Evolutionary conservation across 2,888 invertebrate genomes (phyloP).

Genomic region (Drosophila helvetica): DNA sequence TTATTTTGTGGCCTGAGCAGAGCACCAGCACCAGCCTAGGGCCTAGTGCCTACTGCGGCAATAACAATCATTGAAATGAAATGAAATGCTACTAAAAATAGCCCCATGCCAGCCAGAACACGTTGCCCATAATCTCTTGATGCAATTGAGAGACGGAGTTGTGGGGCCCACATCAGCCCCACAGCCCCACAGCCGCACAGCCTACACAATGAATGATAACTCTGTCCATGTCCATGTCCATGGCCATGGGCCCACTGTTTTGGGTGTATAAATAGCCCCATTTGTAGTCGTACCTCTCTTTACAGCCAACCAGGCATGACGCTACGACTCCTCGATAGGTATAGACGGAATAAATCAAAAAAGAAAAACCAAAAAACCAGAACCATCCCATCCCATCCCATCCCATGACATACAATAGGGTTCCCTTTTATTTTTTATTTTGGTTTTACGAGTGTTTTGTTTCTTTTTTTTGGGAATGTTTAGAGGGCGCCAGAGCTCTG

Average conservation of each 20-base stretch:
- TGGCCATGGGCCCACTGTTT: slow-evolving; percentile 7
- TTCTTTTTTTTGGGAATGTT: not conserved
- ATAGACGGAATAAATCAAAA: not conserved
- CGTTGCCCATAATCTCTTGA: slow-evolving; percentile 41
- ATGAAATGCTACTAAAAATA: slow-evolving; percentile 61
- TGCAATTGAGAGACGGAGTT: slow-evolving; percentile 31
- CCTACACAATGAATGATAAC: slow-evolving; percentile 33
- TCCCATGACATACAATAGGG: not conserved
- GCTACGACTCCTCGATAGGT: not conserved
- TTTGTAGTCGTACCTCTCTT: slow-evolving; percentile 25
- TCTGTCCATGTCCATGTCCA: slow-evolving; percentile 19
- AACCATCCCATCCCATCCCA: not conserved
- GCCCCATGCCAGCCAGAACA: slow-evolving; percentile 27
- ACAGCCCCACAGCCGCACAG: not conserved
- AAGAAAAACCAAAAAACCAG: slow-evolving; percentile 6
- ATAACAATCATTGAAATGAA: slow-evolving; percentile 49
- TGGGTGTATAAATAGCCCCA: slow-evolving; percentile 31
- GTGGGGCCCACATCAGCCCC: no score
- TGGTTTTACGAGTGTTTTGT: not conserved
- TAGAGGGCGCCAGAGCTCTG: not conserved
- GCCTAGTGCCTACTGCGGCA: slow-evolving; percentile 12
- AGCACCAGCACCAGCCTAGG: not conserved
- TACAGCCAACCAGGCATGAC: slow-evolving; percentile 34
- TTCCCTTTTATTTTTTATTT: not conserved
- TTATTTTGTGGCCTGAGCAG: slow-evolving; percentile 61